phyloP scores from a whole-genome alignment of 2,113 vertebrate genomes.

The Tyto alba region DNA sequence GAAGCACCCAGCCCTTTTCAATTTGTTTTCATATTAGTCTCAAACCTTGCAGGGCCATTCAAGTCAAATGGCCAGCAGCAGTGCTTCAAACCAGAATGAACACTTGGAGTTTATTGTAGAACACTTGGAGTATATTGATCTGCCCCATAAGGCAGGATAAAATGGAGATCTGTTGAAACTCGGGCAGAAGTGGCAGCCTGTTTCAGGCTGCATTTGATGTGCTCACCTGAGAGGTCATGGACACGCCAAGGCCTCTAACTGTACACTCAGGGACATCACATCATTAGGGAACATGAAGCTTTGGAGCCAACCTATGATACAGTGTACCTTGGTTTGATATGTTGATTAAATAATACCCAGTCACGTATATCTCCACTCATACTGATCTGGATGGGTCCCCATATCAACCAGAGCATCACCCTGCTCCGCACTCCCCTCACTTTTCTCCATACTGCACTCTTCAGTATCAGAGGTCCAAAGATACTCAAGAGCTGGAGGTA shows the following conservation, averaged over 20 bases:
- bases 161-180: not conserved
- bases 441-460: too few relatives aligned
- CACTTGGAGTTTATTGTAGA: not conserved
- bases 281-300: not conserved
- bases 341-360: not conserved
- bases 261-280: not conserved
- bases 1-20: not conserved
- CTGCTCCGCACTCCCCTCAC: rapidly evolving
- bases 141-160: not conserved
- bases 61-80: not conserved
- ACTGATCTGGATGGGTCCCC: not conserved
- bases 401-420: not conserved
- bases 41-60: not conserved
- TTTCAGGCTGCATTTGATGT: not conserved
- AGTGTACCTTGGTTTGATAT: not conserved
- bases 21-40: not conserved
- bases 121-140: not conserved
- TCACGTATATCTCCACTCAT: not conserved
- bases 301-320: not conserved
- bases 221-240: not conserved
- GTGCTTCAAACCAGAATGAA: not conserved
- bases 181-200: not conserved
- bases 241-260: not conserved
- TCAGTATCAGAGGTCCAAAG: not conserved
- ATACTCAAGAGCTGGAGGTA: not conserved